These are phyloP conservation scores for Suncus etruscus DNA, from an alignment of 2,113 vertebrate species.

Conservation along the genomic window DNA sequence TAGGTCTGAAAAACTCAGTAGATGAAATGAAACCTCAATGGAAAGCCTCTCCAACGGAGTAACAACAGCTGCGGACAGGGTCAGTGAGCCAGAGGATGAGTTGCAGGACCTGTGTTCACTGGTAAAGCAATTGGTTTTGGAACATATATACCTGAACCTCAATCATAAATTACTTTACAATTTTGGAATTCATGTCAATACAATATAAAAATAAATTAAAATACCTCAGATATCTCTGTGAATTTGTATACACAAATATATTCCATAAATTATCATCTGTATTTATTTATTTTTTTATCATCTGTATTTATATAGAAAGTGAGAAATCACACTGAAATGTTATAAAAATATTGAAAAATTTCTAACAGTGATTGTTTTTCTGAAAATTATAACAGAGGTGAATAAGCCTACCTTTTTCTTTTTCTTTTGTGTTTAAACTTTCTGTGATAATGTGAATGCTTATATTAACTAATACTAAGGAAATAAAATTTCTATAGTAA, in stretches of 20 bases:
- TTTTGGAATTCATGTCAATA: too few relatives aligned
- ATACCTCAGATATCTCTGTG: too few relatives aligned
- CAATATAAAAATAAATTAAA: too few relatives aligned
- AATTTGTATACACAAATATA: neutral
- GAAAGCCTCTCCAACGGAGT: too few relatives aligned
- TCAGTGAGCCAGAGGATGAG: neutral
- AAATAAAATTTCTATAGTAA: neutral
- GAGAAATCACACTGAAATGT: neutral
- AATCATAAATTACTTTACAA: too few relatives aligned
- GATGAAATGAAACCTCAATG: too few relatives aligned
- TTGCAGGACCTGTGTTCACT: neutral
- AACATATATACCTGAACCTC: too few relatives aligned
- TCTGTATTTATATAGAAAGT: too few relatives aligned
- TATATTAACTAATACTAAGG: neutral
- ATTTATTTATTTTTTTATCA: neutral
- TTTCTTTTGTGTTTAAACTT: neutral
- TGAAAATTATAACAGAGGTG: neutral
- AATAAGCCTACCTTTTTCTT: neutral
- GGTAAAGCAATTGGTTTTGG: too few relatives aligned
- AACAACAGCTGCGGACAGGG: too few relatives aligned
- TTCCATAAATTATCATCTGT: neutral
- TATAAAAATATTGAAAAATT: neutral
- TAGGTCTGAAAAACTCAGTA: too few relatives aligned
- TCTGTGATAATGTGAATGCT: neutral
- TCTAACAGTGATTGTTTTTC: neutral